Percentiles rank a stretch among this genome's conserved stretches.
Evolutionary conservation across 2,113 vertebrate species (phyloP).

Genomic region (Vulpes vulpes): DNA sequence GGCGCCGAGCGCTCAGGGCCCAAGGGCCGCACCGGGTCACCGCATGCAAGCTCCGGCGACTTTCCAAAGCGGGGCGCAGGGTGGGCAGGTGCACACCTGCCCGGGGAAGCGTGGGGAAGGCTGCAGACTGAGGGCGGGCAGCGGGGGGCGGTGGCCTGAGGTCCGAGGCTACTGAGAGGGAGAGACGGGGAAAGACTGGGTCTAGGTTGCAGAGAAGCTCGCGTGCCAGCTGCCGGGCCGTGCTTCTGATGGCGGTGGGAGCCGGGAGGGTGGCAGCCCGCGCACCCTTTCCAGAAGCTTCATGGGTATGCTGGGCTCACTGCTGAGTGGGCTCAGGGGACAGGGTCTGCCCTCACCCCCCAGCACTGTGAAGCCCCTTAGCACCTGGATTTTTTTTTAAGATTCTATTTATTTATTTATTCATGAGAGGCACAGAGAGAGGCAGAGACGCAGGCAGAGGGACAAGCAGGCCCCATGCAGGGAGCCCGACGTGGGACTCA

Average conservation of each 20-base stretch:
- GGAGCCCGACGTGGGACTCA: too few species aligned
- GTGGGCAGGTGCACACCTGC: accelerated
- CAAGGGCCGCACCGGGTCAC: not conserved
- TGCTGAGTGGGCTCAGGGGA: too few species aligned
- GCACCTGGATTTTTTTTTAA: too few species aligned
- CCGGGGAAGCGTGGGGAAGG: not conserved
- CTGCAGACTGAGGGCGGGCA: too few species aligned
- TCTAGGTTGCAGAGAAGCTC: not conserved
- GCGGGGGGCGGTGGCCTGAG: not conserved
- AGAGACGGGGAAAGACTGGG: not conserved
- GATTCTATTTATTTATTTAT: too few species aligned
- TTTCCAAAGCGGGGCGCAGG: not conserved
- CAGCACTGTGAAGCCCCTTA: not conserved
- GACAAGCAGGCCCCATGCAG: too few species aligned
- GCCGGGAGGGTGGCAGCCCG: not conserved
- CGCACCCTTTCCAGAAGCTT: not conserved
- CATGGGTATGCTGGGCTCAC: not conserved
- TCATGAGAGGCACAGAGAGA: too few species aligned
- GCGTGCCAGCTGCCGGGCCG: accelerated
- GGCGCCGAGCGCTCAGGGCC: not conserved
- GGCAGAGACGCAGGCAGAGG: too few species aligned
- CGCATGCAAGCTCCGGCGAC: not conserved
- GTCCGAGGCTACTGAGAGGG: not conserved
- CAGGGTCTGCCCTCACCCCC: too few species aligned
- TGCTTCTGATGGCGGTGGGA: not conserved